Evolutionary conservation across 2,797 vertebrate species (phyloP).

Genomic region (Yasuhikotakia modesta): DNA sequence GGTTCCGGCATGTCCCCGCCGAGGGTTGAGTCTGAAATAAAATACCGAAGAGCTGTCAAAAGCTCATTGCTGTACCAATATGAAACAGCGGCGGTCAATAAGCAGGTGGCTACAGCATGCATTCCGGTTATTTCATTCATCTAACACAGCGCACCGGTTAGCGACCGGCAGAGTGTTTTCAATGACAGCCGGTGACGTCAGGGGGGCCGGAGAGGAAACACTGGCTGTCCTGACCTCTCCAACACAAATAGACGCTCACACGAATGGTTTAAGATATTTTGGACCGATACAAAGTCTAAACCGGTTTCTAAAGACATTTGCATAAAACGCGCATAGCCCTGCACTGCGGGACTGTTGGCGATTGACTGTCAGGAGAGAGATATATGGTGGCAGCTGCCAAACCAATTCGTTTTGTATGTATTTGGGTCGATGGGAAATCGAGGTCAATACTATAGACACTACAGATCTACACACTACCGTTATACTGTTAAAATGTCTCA

Average conservation of each 20-base stretch:
- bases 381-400: background rate
- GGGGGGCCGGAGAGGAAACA: background rate
- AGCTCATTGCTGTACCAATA: conserved; percentile 69
- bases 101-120: conserved; percentile 65
- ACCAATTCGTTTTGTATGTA: conserved; percentile 30
- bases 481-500: background rate
- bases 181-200: conserved; percentile 44
- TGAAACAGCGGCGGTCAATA: conserved; percentile 68
- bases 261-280: background rate
- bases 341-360: conserved; percentile 12
- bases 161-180: conserved; percentile 23
- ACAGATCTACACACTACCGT: background rate
- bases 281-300: no score
- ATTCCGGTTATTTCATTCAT: conserved; percentile 56
- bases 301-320: no score
- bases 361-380: background rate
- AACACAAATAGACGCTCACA: background rate
- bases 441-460: background rate
- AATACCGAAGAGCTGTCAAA: conserved; percentile 65
- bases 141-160: background rate
- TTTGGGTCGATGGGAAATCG: conserved; percentile 13
- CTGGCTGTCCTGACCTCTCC: background rate
- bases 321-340: background rate
- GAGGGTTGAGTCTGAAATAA: conserved; percentile 66
- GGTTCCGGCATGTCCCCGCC: conserved; percentile 84